Base-by-base conservation (phyloP, 64 coral and sea anemone species). In the Montipora foliosa region DNA sequence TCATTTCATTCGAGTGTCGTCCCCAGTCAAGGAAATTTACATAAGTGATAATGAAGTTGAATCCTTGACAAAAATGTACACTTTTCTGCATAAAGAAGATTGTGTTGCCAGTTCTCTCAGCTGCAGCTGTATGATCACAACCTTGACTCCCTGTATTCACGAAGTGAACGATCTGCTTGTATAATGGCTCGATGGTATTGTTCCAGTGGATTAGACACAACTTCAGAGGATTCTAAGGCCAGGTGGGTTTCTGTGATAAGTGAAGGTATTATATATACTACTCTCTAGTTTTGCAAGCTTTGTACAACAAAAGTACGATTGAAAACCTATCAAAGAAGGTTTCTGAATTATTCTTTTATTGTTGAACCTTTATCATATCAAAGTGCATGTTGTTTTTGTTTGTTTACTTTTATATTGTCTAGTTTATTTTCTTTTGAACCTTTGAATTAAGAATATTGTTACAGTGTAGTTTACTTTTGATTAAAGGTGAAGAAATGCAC, bases 41-140 rank as follows among this genome's bases (percentile, higher is more conserved):
- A 66, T 66, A 22, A 17, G 62, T 64, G 60, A 91, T 83, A 16
- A 91, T 67, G 89, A 91, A 82, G 44, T 83, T 47, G 44, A 91
- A 78, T 90, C 76, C 5, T 22, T 91, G 8, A 81, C 78, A 81
- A 14, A 29, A 49, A 53, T 92, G 48, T 84, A 81, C 52, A 82
- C 4, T 14, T 49, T 1, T 11, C 77, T 70, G 24, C 44, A 64
- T 44, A 79, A n/a, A 16, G 12, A 47, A 62, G 59, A 79, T 83
- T 82, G 49, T 74, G 2, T 21, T 1, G 62, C 5, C 8, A 47
- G 37, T 66, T 58, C 45, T 64, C 51, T 12, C 44, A 82, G 50
- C 20, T 83, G 45, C 6, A 71, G 19, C 24, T 49, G 5, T 44
- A 44, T 49, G 74, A 57, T 1, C 72, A 90, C 1, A 29, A 3